Percentiles rank a stretch among this genome's conserved stretches.
Evolutionary conservation across 2,888 invertebrate genomes (phyloP).

Genomic region (Caenorhabditis drosophilae): DNA sequence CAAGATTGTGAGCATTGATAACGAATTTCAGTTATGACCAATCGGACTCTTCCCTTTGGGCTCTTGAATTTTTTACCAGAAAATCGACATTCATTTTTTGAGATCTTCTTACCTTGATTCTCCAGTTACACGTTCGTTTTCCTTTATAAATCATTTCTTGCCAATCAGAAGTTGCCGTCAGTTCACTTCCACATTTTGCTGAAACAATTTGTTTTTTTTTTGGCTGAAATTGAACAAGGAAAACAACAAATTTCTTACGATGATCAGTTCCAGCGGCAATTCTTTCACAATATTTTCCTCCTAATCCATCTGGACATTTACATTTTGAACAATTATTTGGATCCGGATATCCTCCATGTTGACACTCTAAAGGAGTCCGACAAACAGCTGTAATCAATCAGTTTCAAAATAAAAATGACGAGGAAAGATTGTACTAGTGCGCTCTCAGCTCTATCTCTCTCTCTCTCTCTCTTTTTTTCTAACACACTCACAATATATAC

Average conservation of each 20-base stretch:
- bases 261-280: conserved; percentile 35
- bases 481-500: too few species aligned
- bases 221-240: background rate
- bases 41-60: conserved; percentile 50
- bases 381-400: conserved; percentile 56
- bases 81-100: background rate
- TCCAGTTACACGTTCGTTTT: conserved; percentile 62
- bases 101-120: conserved; percentile 47
- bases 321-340: conserved; percentile 62
- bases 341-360: conserved; percentile 63
- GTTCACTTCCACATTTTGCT: conserved; percentile 58
- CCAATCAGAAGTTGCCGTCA: conserved; percentile 55
- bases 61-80: too few species aligned
- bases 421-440: too few species aligned
- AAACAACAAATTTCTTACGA: conserved; percentile 5
- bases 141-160: conserved; percentile 65
- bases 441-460: too few species aligned
- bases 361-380: conserved; percentile 33
- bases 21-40: conserved; percentile 55
- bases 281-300: conserved; percentile 36
- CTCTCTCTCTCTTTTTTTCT: too few species aligned
- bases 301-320: conserved; percentile 57
- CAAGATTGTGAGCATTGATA: conserved; percentile 63
- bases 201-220: conserved; percentile 4
- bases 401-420: too few species aligned